A percentile compares a stretch with the other conserved stretches of the same genome.
Conservation (phyloP, 2,888 invertebrate genomes). For the Drosophila recens region DNA sequence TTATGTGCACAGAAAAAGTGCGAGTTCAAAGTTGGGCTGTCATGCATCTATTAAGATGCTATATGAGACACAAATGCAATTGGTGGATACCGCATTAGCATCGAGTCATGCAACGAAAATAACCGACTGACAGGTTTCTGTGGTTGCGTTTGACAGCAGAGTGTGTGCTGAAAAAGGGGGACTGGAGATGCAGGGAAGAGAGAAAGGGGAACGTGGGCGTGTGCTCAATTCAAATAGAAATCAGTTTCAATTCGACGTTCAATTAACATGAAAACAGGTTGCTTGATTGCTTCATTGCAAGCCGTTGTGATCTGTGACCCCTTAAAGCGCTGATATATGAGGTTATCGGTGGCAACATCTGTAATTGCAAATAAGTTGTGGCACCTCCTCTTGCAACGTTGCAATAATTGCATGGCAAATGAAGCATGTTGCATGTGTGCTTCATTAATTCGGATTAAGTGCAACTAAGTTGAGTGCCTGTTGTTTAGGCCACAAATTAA, state of each 20-base stretch:
- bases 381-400: slow-evolving; percentile 14
- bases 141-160: slow-evolving; percentile 7
- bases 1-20: slow-evolving; percentile 25
- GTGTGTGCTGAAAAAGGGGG: neutral
- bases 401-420: slow-evolving; percentile 21
- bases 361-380: slow-evolving; percentile 9
- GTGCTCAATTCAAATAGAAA: slow-evolving; percentile 44
- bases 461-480: slow-evolving; percentile 50
- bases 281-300: neutral
- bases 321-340: slow-evolving; percentile 16
- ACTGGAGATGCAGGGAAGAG: neutral
- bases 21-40: slow-evolving; percentile 58
- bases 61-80: slow-evolving; percentile 6
- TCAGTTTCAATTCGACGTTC: slow-evolving; percentile 26
- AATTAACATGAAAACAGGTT: slow-evolving; percentile 20
- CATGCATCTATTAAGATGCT: slow-evolving; percentile 49
- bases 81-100: slow-evolving; percentile 31
- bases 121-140: slow-evolving; percentile 48
- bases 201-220: slow-evolving; percentile 29
- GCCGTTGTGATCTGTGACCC: slow-evolving; percentile 30
- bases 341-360: slow-evolving; percentile 46
- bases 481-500: slow-evolving; percentile 36
- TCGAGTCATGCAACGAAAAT: slow-evolving; percentile 58
- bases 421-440: slow-evolving; percentile 55
- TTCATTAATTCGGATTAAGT: slow-evolving; percentile 62